Percentiles rank a stretch among this genome's conserved stretches.
phyloP scores from a whole-genome alignment of 2,113 vertebrate species.

The Protobothrops flavoviridis region DNA sequence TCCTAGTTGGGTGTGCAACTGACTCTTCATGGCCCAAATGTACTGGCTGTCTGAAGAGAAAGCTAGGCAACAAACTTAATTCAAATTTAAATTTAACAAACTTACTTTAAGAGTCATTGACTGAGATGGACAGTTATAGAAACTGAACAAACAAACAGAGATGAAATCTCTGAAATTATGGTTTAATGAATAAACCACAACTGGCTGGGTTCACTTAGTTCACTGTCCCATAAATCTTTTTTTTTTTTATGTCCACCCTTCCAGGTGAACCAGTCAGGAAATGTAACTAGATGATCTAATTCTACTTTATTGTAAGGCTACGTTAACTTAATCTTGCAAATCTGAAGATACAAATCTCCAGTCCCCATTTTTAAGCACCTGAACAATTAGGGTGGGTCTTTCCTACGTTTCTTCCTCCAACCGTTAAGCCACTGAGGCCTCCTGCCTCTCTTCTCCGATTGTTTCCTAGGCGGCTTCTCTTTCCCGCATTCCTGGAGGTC shows the following conservation, averaged over 20 bases:
- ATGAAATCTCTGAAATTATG: neutral
- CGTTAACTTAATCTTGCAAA: no score
- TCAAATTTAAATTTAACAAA: no score
- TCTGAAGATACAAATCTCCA: no score
- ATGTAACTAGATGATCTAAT: no score
- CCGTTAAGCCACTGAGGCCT: neutral
- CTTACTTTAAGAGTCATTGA: no score
- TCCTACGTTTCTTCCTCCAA: neutral
- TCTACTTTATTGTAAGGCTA: no score
- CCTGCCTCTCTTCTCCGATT: neutral
- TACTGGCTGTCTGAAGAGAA: neutral
- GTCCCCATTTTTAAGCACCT: neutral
- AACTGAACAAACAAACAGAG: no score
- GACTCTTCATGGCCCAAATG: neutral
- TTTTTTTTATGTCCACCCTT: neutral
- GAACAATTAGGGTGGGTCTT: neutral
- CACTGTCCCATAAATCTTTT: neutral
- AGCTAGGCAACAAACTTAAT: neutral
- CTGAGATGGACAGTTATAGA: no score
- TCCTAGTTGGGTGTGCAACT: neutral
- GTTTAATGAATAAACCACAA: neutral
- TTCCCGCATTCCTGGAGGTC: neutral
- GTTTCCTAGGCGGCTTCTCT: no score
- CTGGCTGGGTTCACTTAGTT: neutral
- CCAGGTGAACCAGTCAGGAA: no score